A percentile compares a stretch with the other conserved stretches of the same genome.
phyloP scores from a whole-genome alignment of 2,113 vertebrate species.

The Protomyctophum bolini region DNA sequence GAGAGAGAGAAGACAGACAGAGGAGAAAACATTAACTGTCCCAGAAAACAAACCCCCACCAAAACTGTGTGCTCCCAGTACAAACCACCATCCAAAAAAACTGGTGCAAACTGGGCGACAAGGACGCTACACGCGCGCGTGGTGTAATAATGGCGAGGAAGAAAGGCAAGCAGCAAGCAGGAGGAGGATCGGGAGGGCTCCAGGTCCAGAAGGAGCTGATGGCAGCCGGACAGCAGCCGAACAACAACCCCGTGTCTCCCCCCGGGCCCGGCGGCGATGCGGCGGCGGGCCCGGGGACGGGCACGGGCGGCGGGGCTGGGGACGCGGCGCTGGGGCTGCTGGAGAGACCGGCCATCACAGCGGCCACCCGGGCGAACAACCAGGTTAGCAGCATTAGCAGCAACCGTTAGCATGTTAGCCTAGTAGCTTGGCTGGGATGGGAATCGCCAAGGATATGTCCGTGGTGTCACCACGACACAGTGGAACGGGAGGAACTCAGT shows the following conservation, averaged over 20 bases:
- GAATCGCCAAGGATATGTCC: too few relatives aligned
- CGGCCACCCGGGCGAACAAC: slow-evolving; percentile 34
- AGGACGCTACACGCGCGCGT: slow-evolving; percentile 51
- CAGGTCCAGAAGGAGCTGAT: slow-evolving; percentile 76
- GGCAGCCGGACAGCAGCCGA: slow-evolving; percentile 77
- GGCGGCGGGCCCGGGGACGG: slow-evolving; percentile 74
- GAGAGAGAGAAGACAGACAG: slow-evolving; percentile 65
- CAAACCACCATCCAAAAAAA: slow-evolving; percentile 43
- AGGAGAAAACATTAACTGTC: slow-evolving; percentile 73
- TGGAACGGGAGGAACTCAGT: too few relatives aligned
- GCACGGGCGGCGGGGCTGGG: slow-evolving; percentile 67
- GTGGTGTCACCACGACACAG: too few relatives aligned
- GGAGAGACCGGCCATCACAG: slow-evolving; percentile 82
- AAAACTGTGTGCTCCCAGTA: slow-evolving; percentile 66
- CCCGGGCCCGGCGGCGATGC: slow-evolving; percentile 64
- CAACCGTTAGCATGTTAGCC: not conserved
- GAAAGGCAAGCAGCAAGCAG: slow-evolving; percentile 85
- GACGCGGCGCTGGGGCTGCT: slow-evolving; percentile 33
- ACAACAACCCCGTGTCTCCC: slow-evolving; percentile 80
- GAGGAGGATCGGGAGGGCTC: too few relatives aligned
- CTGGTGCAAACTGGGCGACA: slow-evolving; percentile 74
- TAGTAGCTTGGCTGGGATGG: too few relatives aligned
- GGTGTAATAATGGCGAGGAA: slow-evolving; percentile 85
- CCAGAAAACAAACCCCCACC: slow-evolving; percentile 52
- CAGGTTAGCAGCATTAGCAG: slow-evolving; percentile 63